Evolutionary conservation across 2,888 invertebrate genomes (phyloP).

Genomic region (Xestoiulus laeticollis): DNA sequence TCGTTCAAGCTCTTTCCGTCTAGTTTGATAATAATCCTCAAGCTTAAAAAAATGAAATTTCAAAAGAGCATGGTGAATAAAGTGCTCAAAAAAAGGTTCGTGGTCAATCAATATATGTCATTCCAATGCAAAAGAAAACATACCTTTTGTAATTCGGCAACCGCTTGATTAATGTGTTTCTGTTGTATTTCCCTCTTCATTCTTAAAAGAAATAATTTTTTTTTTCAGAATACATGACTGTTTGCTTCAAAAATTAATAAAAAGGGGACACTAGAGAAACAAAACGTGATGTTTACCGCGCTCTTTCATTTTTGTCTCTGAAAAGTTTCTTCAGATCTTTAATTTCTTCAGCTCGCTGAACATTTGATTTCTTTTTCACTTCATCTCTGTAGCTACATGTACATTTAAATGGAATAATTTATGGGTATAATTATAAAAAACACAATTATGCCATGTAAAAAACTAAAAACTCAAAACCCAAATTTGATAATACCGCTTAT

Average conservation of each 20-base stretch:
- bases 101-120: too few species aligned
- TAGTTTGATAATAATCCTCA: conserved; percentile 78
- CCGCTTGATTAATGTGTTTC: conserved; percentile 62
- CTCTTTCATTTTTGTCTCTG: conserved; percentile 87
- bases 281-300: conserved; percentile 63
- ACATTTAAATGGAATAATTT: conserved; percentile 66
- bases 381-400: conserved; percentile 62
- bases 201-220: conserved; percentile 65
- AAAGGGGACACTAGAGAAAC: conserved; percentile 54
- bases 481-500: too few species aligned
- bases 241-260: neutral
- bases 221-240: too few species aligned
- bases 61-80: neutral
- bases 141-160: conserved; percentile 55
- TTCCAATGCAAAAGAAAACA: too few species aligned
- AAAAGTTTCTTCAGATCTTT: conserved; percentile 86
- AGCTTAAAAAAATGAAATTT: conserved; percentile 63
- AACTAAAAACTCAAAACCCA: too few species aligned
- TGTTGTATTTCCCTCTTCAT: conserved; percentile 85
- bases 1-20: conserved; percentile 77
- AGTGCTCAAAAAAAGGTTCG: too few species aligned
- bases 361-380: conserved; percentile 78
- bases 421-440: too few species aligned
- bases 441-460: neutral
- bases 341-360: conserved; percentile 85